These are phyloP conservation scores for Trichogramma evanescens DNA, from an alignment of 2,888 invertebrate genomes.

Conservation along the genomic window DNA sequence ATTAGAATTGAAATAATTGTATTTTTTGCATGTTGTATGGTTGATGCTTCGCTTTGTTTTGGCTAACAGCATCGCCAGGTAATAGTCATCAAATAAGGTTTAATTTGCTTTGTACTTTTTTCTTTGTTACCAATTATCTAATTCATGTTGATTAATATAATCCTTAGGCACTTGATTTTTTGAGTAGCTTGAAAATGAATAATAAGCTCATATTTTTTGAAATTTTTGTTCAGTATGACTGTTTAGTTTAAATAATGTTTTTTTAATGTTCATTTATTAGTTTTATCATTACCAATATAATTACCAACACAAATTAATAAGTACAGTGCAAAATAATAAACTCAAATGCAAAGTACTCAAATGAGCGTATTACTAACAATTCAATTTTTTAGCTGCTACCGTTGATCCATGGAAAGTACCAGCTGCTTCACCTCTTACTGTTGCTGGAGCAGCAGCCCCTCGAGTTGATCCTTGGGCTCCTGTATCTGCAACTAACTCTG, in stretches of 20 bases:
- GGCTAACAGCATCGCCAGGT: conserved; percentile 29
- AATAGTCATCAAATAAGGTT: conserved; percentile 6
- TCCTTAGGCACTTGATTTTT: too few species aligned
- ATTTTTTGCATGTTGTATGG: conserved; percentile 26
- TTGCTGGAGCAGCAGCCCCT: conserved; percentile 32
- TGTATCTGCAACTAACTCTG: conserved; percentile 34
- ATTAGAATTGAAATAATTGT: conserved; percentile 12
- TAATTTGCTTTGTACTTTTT: too few species aligned
- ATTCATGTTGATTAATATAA: too few species aligned
- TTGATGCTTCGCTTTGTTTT: conserved; percentile 21
- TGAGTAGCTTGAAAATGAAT: too few species aligned
- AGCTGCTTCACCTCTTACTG: conserved; percentile 31
- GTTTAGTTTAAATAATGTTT: not conserved
- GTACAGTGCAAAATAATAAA: not conserved
- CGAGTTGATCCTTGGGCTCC: conserved; percentile 53
- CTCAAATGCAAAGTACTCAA: too few species aligned
- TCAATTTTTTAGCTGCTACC: conserved; percentile 34
- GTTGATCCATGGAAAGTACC: conserved; percentile 42
- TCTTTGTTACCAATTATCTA: too few species aligned
- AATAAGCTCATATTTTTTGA: too few species aligned
- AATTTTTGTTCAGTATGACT: too few species aligned
- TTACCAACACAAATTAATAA: not conserved
- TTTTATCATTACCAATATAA: not conserved
- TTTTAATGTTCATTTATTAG: not conserved
- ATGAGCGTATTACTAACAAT: too few species aligned